These are phyloP conservation scores for Pseudococcus jackbeardsleyi DNA, from an alignment of 2,888 invertebrate genomes.

Conservation along the genomic window DNA sequence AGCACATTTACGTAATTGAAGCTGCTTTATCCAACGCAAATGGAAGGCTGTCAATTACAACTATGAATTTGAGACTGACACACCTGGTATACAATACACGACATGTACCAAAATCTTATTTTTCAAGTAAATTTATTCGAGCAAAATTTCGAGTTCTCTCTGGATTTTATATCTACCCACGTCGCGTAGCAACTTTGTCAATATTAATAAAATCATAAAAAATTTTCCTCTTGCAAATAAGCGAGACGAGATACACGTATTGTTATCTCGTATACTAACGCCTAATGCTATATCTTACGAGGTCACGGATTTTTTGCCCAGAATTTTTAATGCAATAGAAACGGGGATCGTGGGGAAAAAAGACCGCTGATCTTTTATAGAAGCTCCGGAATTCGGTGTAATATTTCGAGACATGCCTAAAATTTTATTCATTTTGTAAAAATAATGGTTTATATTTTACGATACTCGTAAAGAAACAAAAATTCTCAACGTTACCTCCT, in stretches of 20 bases:
- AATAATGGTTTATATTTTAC: slow-evolving; percentile 21
- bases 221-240: too few species aligned
- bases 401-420: background rate
- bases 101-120: too few species aligned
- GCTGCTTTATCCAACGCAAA: too few species aligned
- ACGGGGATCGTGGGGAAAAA: background rate
- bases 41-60: too few species aligned
- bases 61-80: too few species aligned
- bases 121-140: too few species aligned
- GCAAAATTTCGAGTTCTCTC: too few species aligned
- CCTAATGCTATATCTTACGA: background rate
- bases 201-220: too few species aligned
- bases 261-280: background rate
- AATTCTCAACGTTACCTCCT: background rate
- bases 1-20: too few species aligned
- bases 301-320: background rate
- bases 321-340: background rate
- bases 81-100: too few species aligned
- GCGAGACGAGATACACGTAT: background rate
- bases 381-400: background rate
- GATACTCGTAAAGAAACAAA: slow-evolving; percentile 1
- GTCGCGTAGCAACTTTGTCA: too few species aligned
- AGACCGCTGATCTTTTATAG: background rate
- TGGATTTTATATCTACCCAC: too few species aligned
- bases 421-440: slow-evolving; percentile 8